These are phyloP conservation scores for Ochotona curzoniae DNA, from an alignment of 2,113 vertebrate genomes.

Conservation along the genomic window DNA sequence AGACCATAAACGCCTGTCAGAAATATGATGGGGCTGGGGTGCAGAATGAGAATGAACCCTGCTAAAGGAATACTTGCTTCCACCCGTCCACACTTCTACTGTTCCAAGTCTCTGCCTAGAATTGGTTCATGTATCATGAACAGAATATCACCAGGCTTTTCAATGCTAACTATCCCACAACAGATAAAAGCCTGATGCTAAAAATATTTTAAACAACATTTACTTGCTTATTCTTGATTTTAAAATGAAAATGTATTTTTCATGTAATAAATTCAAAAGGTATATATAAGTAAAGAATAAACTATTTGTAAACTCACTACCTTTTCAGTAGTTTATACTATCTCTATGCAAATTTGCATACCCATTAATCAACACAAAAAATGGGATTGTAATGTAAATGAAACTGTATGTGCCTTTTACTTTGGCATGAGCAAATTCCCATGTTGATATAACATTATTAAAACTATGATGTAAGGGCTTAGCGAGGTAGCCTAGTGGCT, in stretches of 20 bases:
- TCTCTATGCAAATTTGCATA: constrained; percentile 24
- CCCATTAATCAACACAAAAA: constrained; percentile 9
- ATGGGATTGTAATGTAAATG: background rate
- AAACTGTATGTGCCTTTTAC: constrained; percentile 4
- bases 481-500: no score
- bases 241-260: constrained; percentile 33
- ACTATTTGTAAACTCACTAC: constrained; percentile 9
- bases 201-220: background rate
- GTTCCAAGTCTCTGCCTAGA: constrained; percentile 51
- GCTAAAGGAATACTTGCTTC: constrained; percentile 4
- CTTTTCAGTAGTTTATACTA: background rate
- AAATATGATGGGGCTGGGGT: background rate
- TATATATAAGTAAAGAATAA: constrained; percentile 27
- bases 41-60: background rate
- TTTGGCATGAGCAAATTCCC: background rate
- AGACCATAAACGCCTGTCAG: constrained; percentile 62
- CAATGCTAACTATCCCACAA: constrained; percentile 36
- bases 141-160: background rate
- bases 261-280: constrained; percentile 28
- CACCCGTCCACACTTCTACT: background rate
- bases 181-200: constrained; percentile 17
- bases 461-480: background rate
- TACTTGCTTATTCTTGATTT: constrained; percentile 39
- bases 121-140: background rate
- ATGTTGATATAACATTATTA: constrained; percentile 28